Conservation (phyloP, 2,888 invertebrate species). For the Antheraea assamensis region DNA sequence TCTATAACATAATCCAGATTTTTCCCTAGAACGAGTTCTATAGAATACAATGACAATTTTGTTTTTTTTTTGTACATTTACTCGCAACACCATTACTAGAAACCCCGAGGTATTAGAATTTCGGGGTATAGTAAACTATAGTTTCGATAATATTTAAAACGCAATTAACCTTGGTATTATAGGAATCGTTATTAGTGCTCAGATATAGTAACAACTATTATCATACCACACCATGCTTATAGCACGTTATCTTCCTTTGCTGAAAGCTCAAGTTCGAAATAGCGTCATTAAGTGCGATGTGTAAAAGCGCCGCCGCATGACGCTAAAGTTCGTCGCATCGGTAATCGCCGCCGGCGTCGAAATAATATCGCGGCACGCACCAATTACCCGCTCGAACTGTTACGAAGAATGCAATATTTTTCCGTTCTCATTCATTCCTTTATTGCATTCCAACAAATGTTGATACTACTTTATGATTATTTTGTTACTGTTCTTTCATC, state of each 20-base stretch:
- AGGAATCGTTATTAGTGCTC: too few species aligned
- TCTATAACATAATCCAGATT: neutral
- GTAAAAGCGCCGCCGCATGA: too few species aligned
- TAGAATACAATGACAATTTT: neutral
- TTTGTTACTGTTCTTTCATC: neutral
- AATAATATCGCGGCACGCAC: constrained; percentile 6
- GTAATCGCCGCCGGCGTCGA: neutral
- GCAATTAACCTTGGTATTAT: too few species aligned
- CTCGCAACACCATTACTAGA: neutral
- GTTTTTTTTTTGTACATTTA: neutral
- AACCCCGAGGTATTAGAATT: neutral
- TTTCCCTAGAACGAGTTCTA: neutral
- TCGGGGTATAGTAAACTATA: too few species aligned
- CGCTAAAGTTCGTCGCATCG: too few species aligned
- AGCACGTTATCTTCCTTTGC: too few species aligned
- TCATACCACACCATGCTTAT: too few species aligned
- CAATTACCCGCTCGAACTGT: constrained; percentile 16
- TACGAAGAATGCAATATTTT: constrained; percentile 19
- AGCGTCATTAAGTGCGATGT: too few species aligned
- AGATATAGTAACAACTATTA: too few species aligned
- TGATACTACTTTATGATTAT: neutral
- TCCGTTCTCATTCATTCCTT: constrained; percentile 15
- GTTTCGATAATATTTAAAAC: too few species aligned
- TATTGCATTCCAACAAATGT: constrained; percentile 17
- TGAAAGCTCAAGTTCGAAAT: too few species aligned